Conservation (phyloP, 2,113 vertebrate species). For the Sinocyclocheilus maitianheensis region DNA sequence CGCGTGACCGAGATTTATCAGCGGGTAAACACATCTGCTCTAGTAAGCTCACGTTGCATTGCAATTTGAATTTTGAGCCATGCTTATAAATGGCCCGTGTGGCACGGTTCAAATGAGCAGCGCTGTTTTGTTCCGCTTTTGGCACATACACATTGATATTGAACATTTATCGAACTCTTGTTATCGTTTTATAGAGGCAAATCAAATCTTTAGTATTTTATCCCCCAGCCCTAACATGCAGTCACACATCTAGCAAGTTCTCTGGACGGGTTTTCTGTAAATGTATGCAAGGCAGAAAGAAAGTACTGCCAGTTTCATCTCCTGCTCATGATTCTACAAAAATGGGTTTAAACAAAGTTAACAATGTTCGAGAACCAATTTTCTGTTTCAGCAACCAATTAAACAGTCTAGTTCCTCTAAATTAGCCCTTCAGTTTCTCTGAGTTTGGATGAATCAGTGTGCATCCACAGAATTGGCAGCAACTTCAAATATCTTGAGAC, state of each 20-base stretch:
- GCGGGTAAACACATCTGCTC: no score
- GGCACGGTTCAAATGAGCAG: no score
- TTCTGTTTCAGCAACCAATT: conserved; percentile 11
- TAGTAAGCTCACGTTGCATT: no score
- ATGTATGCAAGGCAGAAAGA: no score
- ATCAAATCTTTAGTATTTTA: no score
- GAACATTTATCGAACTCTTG: no score
- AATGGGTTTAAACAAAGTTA: background rate
- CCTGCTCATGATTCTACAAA: background rate
- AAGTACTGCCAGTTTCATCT: background rate
- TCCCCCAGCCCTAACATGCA: background rate
- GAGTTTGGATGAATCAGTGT: background rate
- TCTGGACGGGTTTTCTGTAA: background rate
- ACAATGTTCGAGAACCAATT: background rate
- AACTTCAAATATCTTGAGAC: background rate
- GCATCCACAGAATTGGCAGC: background rate
- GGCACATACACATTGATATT: no score
- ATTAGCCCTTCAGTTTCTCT: background rate
- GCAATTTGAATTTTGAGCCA: no score
- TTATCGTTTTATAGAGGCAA: no score
- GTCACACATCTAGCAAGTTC: background rate
- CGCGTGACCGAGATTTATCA: no score
- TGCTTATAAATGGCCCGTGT: no score
- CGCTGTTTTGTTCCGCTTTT: no score
- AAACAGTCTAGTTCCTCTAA: conserved; percentile 4